Conservation (phyloP, 2,888 invertebrate genomes). For the Julus scandinavius region DNA sequence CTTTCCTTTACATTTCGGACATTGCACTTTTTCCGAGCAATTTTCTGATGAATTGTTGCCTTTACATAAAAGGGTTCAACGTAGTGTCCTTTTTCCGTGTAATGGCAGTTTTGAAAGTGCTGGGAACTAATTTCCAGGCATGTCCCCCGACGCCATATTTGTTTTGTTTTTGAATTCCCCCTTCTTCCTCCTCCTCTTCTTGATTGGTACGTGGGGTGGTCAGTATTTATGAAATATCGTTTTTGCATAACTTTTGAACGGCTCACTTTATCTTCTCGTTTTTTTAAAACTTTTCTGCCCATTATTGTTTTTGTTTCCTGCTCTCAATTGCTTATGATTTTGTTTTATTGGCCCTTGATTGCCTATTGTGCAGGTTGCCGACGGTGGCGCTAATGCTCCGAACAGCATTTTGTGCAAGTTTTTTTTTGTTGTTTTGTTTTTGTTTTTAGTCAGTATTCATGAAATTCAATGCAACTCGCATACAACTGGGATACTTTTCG, state of each 20-base stretch:
- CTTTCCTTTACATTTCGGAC: slow-evolving; percentile 33
- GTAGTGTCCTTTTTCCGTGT: not conserved
- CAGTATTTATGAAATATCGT: not conserved
- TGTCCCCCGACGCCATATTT: not conserved
- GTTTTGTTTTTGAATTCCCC: not conserved
- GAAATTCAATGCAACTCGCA: not conserved
- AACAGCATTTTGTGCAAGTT: not conserved
- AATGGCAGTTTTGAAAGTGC: not conserved
- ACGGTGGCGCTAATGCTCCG: not conserved
- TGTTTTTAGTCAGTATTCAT: not conserved
- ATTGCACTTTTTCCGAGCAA: slow-evolving; percentile 23
- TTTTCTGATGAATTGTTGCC: not conserved
- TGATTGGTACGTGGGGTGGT: not conserved
- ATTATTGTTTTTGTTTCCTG: slow-evolving; percentile 33
- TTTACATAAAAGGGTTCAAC: slow-evolving; percentile 25
- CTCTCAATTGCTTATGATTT: slow-evolving; percentile 8
- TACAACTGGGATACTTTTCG: not conserved
- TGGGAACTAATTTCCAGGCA: not conserved
- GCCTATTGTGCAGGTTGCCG: slow-evolving; percentile 22
- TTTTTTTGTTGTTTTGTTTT: not conserved
- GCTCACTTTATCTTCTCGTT: not conserved
- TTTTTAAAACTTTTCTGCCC: not conserved
- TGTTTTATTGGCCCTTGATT: slow-evolving; percentile 16
- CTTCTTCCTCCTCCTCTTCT: not conserved
- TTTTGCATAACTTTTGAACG: slow-evolving; percentile 3